phyloP scores from a whole-genome alignment of 2,888 invertebrate genomes.

The Lasioglossum marginatum region DNA sequence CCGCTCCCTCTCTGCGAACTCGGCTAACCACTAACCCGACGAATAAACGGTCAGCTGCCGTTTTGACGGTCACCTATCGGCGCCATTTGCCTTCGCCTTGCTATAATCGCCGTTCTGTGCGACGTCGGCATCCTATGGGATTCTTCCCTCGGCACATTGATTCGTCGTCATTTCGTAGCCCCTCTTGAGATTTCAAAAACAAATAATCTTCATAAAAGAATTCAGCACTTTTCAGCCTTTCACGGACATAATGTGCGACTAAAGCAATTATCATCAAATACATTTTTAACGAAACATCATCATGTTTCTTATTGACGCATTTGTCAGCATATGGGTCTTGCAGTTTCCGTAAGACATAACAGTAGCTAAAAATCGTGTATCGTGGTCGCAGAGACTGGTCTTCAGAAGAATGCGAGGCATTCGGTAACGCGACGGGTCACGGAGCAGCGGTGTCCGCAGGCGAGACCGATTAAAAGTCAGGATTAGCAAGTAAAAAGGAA shows the following conservation, averaged over 20 bases:
- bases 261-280: not conserved
- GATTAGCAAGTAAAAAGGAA: slow-evolving; percentile 76
- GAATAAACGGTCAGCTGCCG: slow-evolving; percentile 68
- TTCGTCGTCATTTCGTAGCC: not conserved
- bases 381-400: not conserved
- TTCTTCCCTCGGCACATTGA: not conserved
- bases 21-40: slow-evolving; percentile 58
- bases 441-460: slow-evolving; percentile 10
- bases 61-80: slow-evolving; percentile 54
- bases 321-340: not conserved
- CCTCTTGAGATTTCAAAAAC: not conserved
- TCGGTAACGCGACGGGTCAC: slow-evolving; percentile 9
- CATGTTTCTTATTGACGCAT: not conserved
- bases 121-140: slow-evolving; percentile 2
- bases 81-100: slow-evolving; percentile 56
- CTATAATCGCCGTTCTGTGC: slow-evolving; percentile 6
- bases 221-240: not conserved
- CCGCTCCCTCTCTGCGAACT: slow-evolving; percentile 25
- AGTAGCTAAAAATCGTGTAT: not conserved
- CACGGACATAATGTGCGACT: not conserved
- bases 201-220: not conserved
- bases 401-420: not conserved
- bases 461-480: slow-evolving; percentile 62
- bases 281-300: not conserved
- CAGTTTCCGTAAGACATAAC: not conserved